Conservation (phyloP, 2,888 invertebrate species). For the Harpalus rufipes region DNA sequence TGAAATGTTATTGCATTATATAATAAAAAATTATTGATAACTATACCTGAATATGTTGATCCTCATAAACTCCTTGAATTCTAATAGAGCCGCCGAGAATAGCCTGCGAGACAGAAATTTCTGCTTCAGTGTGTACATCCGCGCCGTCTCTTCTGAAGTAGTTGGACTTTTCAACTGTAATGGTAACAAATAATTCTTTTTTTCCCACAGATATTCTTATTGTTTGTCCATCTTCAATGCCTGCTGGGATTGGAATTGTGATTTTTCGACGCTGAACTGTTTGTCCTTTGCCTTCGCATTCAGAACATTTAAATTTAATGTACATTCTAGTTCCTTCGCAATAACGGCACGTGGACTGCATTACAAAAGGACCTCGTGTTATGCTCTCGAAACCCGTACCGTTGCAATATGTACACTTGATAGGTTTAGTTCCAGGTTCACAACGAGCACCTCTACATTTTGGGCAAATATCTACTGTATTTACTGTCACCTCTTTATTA, state of each 20-base stretch:
- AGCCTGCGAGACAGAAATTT: conserved; percentile 94
- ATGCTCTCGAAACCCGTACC: conserved; percentile 98
- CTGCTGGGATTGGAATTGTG: conserved; percentile 96
- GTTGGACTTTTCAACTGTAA: conserved; percentile 92
- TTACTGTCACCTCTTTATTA: conserved; percentile 94
- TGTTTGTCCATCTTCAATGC: conserved; percentile 98
- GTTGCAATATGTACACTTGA: conserved; percentile 94
- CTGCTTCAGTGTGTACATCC: conserved; percentile 97
- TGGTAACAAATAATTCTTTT: conserved; percentile 95
- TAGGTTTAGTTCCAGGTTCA: conserved; percentile 94
- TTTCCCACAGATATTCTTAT: conserved; percentile 95
- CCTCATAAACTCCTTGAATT: conserved; percentile 96
- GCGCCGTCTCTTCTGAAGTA: conserved; percentile 96
- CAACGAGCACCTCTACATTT: conserved; percentile 92
- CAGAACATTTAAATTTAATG: conserved; percentile 93
- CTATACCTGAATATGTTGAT: conserved; percentile 91
- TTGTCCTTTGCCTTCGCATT: conserved; percentile 94
- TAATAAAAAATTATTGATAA: conserved; percentile 16
- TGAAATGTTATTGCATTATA: conserved; percentile 23
- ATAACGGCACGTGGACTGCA: conserved; percentile 96
- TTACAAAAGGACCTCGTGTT: conserved; percentile 92
- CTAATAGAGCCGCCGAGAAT: conserved; percentile 94
- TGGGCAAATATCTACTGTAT: conserved; percentile 94
- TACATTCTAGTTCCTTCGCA: conserved; percentile 92
- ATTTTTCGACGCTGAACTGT: conserved; percentile 92